phyloP scores from a whole-genome alignment of 2,797 vertebrate species.

The Fratercula arctica region DNA sequence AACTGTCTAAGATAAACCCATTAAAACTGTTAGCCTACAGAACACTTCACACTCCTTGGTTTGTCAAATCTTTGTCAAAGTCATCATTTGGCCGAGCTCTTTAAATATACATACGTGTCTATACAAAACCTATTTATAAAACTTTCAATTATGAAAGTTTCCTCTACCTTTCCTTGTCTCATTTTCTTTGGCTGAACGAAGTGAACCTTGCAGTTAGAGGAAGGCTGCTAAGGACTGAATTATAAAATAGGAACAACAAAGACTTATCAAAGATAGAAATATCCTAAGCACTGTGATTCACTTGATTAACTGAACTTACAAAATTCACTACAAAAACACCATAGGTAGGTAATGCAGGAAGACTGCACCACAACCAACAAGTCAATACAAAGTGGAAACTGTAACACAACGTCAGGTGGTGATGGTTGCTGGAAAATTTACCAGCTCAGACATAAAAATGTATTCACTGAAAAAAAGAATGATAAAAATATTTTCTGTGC shows the following conservation, averaged over 20 bases:
- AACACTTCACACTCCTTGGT: conserved; percentile 82
- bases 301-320: neutral
- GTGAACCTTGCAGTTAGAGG: neutral
- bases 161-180: neutral
- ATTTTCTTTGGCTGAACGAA: neutral
- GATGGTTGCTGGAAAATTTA: neutral
- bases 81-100: conserved; percentile 74
- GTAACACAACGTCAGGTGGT: neutral
- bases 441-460: neutral
- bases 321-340: neutral
- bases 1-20: conserved; percentile 84
- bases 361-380: neutral
- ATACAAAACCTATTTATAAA: conserved; percentile 35
- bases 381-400: neutral
- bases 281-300: neutral
- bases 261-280: neutral
- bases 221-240: neutral
- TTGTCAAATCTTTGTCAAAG: conserved; percentile 84
- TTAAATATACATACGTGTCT: conserved; percentile 41
- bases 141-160: conserved; percentile 4
- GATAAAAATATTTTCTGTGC: neutral
- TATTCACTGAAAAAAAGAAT: neutral
- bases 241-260: neutral
- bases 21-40: conserved; percentile 85
- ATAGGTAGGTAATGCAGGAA: neutral